Percentiles rank a stretch among this genome's conserved stretches.
Evolutionary conservation across 2,888 invertebrate genomes (phyloP).

Genomic region (Labia minor): DNA sequence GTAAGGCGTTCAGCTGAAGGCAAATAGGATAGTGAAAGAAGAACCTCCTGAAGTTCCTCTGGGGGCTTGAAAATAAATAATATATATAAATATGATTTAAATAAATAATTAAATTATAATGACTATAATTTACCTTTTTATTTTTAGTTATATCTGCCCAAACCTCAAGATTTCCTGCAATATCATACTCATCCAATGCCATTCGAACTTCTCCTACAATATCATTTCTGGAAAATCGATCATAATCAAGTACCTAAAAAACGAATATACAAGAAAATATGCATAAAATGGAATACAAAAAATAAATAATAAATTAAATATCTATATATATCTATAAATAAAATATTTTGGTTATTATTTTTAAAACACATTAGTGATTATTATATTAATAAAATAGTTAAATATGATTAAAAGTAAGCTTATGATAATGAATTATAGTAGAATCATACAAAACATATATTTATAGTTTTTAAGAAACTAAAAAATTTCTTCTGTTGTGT

Average conservation of each 20-base stretch:
- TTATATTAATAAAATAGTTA: too few relatives aligned
- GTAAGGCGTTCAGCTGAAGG: slow-evolving; percentile 80
- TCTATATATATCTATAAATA: too few relatives aligned
- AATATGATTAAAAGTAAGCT: too few relatives aligned
- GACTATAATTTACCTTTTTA: slow-evolving; percentile 44
- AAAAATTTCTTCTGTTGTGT: too few relatives aligned
- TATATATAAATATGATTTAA: neutral
- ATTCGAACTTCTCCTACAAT: slow-evolving; percentile 76
- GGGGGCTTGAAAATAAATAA: slow-evolving; percentile 42
- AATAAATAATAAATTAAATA: too few relatives aligned
- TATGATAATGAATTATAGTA: too few relatives aligned
- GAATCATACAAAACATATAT: too few relatives aligned
- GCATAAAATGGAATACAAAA: too few relatives aligned
- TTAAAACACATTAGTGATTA: too few relatives aligned
- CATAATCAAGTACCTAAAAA: slow-evolving; percentile 44
- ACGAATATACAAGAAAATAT: slow-evolving; percentile 18
- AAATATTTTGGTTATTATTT: neutral
- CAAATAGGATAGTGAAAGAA: slow-evolving; percentile 74
- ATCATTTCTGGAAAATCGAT: slow-evolving; percentile 75
- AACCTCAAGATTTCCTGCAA: slow-evolving; percentile 65
- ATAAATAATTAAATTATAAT: neutral
- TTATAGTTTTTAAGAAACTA: too few relatives aligned
- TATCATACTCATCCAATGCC: slow-evolving; percentile 63
- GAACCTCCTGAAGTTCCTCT: slow-evolving; percentile 69
- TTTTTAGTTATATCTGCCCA: slow-evolving; percentile 81